Conservation (phyloP, 2,888 invertebrate species). For the Trichogramma evanescens region DNA sequence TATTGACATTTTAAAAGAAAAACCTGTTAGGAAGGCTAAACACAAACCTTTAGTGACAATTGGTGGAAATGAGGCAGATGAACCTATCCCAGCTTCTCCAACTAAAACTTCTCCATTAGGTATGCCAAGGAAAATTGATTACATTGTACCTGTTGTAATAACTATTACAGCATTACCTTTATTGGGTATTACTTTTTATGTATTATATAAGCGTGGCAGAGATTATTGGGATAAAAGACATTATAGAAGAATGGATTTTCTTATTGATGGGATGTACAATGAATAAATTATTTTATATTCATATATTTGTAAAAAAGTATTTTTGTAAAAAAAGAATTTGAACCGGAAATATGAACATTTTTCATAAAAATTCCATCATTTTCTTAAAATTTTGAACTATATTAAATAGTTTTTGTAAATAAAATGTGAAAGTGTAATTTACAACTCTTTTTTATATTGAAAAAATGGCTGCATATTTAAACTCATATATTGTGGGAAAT, state of each 20-base stretch:
- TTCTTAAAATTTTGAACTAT: neutral
- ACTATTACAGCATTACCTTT: constrained; percentile 69
- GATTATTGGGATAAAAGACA: constrained; percentile 83
- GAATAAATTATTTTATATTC: constrained; percentile 44
- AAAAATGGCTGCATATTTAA: no score
- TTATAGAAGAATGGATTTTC: constrained; percentile 80
- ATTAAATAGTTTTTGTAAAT: no score
- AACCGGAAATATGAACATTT: constrained; percentile 8
- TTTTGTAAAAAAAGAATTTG: neutral
- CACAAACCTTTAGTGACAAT: constrained; percentile 51
- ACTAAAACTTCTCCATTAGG: constrained; percentile 32
- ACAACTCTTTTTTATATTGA: no score
- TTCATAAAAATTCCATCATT: constrained; percentile 12
- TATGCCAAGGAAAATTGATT: constrained; percentile 49
- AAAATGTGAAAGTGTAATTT: no score
- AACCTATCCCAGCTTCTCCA: constrained; percentile 34
- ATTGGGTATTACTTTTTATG: constrained; percentile 61
- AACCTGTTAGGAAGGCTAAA: constrained; percentile 38
- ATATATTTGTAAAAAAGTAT: constrained; percentile 5
- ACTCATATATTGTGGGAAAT: no score
- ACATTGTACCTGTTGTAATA: constrained; percentile 68
- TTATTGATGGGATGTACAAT: constrained; percentile 85
- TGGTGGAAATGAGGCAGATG: constrained; percentile 45
- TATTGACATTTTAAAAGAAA: constrained; percentile 17
- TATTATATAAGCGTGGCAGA: constrained; percentile 63